A percentile compares a stretch with the other conserved stretches of the same genome.
Conservation (phyloP, 2,888 invertebrate species). For the Chirona hameri region DNA sequence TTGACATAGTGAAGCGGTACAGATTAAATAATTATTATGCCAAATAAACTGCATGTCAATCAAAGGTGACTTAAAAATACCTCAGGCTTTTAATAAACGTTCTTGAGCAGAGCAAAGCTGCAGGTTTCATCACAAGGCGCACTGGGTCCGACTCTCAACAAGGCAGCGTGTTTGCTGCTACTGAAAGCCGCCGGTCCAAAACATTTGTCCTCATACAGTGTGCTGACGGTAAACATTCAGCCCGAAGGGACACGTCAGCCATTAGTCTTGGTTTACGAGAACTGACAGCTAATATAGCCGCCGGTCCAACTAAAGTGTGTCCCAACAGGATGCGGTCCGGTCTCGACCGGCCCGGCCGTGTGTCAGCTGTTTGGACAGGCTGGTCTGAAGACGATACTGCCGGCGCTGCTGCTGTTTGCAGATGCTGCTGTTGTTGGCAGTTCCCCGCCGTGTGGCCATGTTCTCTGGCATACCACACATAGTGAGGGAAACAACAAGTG, state of each 20-base stretch:
- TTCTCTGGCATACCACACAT: not conserved
- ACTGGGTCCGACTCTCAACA: not conserved
- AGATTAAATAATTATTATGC: too few relatives aligned
- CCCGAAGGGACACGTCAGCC: not conserved
- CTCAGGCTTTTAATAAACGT: too few relatives aligned
- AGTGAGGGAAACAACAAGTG: too few relatives aligned
- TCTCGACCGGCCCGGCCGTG: not conserved
- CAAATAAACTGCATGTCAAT: too few relatives aligned
- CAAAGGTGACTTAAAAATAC: too few relatives aligned
- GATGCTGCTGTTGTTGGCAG: too few relatives aligned
- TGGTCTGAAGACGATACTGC: too few relatives aligned
- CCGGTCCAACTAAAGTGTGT: not conserved
- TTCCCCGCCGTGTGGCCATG: not conserved
- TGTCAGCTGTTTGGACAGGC: not conserved
- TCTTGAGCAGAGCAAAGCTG: too few relatives aligned
- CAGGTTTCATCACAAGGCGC: too few relatives aligned
- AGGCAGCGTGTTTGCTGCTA: not conserved
- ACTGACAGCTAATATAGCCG: not conserved
- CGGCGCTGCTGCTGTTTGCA: too few relatives aligned
- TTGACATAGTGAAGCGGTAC: too few relatives aligned
- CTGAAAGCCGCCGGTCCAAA: not conserved
- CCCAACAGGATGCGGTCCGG: too few relatives aligned
- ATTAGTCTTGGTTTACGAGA: not conserved
- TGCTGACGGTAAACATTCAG: not conserved
- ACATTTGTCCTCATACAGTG: not conserved